Base-by-base conservation (phyloP, 2,888 invertebrate species). In the Phrixothrix hirtus region DNA sequence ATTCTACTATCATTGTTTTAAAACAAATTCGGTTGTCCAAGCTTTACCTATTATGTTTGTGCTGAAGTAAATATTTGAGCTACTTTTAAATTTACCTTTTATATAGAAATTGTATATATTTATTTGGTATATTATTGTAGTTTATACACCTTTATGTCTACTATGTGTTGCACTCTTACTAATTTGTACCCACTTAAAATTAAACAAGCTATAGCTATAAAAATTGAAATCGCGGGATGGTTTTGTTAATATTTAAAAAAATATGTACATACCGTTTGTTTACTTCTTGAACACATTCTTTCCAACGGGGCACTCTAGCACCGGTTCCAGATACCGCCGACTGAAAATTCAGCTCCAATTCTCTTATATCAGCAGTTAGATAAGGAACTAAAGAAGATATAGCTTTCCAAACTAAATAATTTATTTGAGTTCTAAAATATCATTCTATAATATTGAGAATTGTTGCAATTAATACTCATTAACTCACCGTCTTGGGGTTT, bases 381-480 rank as follows among this genome's bases (percentile, higher is more conserved):
- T 89, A 92, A 4, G 86, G 84, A 10, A 89, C 82, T 0, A 89
- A 85, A 3, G 87, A 86, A 0, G 85, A 85, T 0, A 89, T 87
- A 0, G 87, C 87, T 36, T 93, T 82, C 92, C 94, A 94, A 83
- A 93, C 83, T 64, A 90, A 84, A 69, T 95, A 95, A 77, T 95
- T 94, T 1, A 93, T 90, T 63, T 87, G 79, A 1, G 81, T 78
- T 56, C 88, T 82, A 67, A 9, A 49, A 36, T 0, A 13, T 12
- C 17, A 15, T 13, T 6, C n/a, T n/a, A 13, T 41, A 17, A 11
- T 4, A 12, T 21, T 17, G 16, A 16, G 14, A 31, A 6, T 32
- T 11, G 13, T 12, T 29, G 15, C 7, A n/a, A 25, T 6, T 34
- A n/a, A n/a, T n/a, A n/a, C n/a, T n/a, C n/a, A n/a, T n/a, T 14